Conservation (phyloP, 2,888 invertebrate genomes). For the Pocota personata region DNA sequence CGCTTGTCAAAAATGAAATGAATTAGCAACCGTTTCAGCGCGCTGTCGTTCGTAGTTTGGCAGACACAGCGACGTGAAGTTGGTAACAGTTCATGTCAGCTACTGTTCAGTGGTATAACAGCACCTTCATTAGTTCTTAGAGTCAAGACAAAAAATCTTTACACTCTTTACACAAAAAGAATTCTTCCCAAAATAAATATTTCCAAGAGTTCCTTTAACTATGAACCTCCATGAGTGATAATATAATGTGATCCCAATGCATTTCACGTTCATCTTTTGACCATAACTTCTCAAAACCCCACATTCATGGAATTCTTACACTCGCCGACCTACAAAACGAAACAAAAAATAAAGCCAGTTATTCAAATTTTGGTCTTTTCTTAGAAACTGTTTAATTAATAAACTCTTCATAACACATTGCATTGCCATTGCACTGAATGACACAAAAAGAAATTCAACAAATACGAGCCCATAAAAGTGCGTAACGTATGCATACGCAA, state of each 20-base stretch:
- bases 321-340: constrained; percentile 8
- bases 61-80: no score
- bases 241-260: neutral
- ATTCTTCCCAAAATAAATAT: neutral
- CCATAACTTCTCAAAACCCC: neutral
- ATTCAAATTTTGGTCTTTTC: constrained; percentile 14
- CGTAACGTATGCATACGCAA: constrained; percentile 45
- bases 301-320: neutral
- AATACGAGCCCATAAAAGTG: constrained; percentile 25
- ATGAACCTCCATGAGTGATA: neutral
- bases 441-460: neutral
- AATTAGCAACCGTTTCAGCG: no score
- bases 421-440: neutral
- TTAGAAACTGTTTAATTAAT: neutral
- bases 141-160: no score
- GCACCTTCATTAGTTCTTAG: no score
- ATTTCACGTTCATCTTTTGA: constrained; percentile 8
- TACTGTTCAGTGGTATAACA: no score
- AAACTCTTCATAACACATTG: neutral
- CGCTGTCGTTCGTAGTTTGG: no score
- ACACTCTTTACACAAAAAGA: neutral
- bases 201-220: neutral
- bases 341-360: neutral
- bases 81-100: no score
- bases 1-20: no score